Percentiles rank a stretch among this genome's conserved stretches.
Conservation (phyloP, 2,888 invertebrate genomes). For the Tethea ocularis region DNA sequence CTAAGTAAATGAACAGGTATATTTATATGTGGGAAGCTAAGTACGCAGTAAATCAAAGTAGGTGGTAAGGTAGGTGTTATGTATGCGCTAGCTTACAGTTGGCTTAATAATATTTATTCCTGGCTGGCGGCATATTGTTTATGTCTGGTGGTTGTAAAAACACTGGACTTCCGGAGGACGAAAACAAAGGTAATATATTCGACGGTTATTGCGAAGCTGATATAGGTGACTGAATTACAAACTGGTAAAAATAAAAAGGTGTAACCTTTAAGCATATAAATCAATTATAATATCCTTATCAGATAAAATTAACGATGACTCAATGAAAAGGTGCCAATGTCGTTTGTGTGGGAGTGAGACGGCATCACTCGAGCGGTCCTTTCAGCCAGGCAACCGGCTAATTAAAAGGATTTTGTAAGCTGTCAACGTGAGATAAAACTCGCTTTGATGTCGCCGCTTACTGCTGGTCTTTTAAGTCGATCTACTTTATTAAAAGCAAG, state of each 20-base stretch:
- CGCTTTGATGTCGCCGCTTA: conserved; percentile 67
- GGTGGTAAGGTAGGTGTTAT: neutral
- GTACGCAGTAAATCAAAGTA: neutral
- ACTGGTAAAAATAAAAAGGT: neutral
- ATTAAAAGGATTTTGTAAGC: conserved; percentile 83
- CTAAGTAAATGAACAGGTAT: neutral
- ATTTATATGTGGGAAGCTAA: neutral
- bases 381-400: conserved; percentile 56
- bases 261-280: conserved; percentile 18
- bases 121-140: conserved; percentile 4
- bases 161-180: neutral
- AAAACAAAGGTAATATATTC: neutral
- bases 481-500: conserved; percentile 28
- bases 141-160: conserved; percentile 1
- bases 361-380: conserved; percentile 37
- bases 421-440: conserved; percentile 76
- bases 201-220: neutral
- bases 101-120: conserved; percentile 1
- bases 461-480: conserved; percentile 33
- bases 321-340: conserved; percentile 47
- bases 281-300: conserved; percentile 31
- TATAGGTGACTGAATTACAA: neutral
- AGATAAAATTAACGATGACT: conserved; percentile 39
- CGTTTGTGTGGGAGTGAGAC: conserved; percentile 54
- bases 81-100: neutral